Conservation (phyloP, 2,797 vertebrate genomes). For the Anableps anableps region DNA sequence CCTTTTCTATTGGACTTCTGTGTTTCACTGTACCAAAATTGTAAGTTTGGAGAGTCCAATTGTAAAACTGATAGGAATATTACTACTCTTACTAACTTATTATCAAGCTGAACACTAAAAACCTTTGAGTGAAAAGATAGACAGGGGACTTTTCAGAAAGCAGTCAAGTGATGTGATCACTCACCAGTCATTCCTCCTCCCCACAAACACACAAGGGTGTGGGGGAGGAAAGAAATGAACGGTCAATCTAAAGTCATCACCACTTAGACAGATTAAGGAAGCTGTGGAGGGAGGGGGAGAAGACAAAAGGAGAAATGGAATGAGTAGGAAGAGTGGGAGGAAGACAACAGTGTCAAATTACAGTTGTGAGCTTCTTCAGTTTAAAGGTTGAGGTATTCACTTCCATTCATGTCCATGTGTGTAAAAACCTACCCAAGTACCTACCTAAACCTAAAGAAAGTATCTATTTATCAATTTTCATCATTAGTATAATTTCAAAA, state of each 20-base stretch:
- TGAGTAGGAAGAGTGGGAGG: constrained; percentile 24
- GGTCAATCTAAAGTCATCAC: constrained; percentile 54
- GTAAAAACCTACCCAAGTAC: neutral
- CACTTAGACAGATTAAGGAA: constrained; percentile 46
- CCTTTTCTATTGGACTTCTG: neutral
- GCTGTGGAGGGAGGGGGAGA: neutral
- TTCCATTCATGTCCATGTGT: constrained; percentile 12
- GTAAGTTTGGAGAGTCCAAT: neutral
- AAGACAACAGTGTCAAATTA: constrained; percentile 46
- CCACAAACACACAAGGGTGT: constrained; percentile 26
- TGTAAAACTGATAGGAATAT: neutral
- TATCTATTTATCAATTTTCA: neutral
- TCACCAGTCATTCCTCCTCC: constrained; percentile 23
- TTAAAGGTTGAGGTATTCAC: constrained; percentile 20
- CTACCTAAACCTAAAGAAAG: neutral
- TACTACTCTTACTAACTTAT: neutral
- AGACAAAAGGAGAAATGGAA: constrained; percentile 19
- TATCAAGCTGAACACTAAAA: neutral
- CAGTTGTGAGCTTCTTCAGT: constrained; percentile 25
- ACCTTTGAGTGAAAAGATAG: constrained; percentile 7
- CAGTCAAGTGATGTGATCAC: constrained; percentile 55
- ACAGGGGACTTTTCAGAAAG: constrained; percentile 27
- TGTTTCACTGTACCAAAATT: neutral
- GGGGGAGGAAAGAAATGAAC: constrained; percentile 35
- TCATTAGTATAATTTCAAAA: neutral